phyloP scores from a whole-genome alignment of 2,888 invertebrate genomes.

The Congeria kusceri region DNA sequence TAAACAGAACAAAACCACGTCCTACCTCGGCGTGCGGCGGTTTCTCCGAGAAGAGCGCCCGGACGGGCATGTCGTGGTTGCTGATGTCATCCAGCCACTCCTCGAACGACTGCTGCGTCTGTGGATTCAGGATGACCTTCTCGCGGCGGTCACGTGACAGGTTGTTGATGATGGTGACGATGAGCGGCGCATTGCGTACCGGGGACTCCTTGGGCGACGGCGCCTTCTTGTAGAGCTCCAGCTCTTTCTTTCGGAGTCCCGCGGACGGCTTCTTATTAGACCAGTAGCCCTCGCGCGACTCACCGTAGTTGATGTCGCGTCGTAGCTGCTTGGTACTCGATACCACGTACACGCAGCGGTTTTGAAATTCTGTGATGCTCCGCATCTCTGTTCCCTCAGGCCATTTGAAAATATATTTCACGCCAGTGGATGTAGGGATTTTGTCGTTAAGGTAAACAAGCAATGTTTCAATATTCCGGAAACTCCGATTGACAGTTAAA shows the following conservation, averaged over 20 bases:
- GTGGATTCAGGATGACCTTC: constrained; percentile 93
- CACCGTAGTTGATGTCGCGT: constrained; percentile 74
- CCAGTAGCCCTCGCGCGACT: constrained; percentile 77
- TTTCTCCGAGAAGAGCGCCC: constrained; percentile 96
- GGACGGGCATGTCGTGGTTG: constrained; percentile 87
- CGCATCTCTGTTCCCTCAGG: constrained; percentile 94
- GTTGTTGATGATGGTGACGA: constrained; percentile 95
- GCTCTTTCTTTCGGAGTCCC: constrained; percentile 71
- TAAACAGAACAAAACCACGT: too few species aligned
- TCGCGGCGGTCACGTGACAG: constrained; percentile 91
- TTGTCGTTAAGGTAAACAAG: constrained; percentile 94
- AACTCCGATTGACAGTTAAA: constrained; percentile 92
- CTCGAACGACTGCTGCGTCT: constrained; percentile 97
- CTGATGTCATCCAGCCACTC: constrained; percentile 95
- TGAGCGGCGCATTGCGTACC: constrained; percentile 89
- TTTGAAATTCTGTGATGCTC: constrained; percentile 85
- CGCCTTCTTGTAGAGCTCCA: constrained; percentile 66
- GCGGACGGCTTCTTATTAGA: constrained; percentile 61
- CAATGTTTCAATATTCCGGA: constrained; percentile 93
- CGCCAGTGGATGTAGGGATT: constrained; percentile 94
- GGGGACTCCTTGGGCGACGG: constrained; percentile 52
- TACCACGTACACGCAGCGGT: constrained; percentile 95
- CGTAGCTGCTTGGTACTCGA: constrained; percentile 91
- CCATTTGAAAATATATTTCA: constrained; percentile 95
- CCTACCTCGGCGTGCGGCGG: constrained; percentile 92